Base-by-base conservation (phyloP, 2,797 vertebrate species). In the Clamator glandarius region DNA sequence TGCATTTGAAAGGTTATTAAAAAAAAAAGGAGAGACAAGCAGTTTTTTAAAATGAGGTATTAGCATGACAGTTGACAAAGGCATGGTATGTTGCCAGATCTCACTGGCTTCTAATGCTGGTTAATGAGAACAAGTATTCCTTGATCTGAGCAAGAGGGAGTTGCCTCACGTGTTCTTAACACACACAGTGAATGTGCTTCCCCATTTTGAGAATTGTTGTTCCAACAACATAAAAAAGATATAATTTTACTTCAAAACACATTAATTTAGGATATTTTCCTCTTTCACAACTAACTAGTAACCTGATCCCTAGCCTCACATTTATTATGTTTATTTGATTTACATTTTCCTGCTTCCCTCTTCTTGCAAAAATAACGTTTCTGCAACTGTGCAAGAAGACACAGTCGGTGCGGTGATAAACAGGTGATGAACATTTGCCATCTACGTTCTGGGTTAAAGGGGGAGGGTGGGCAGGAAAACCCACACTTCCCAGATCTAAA, bases 1-100 rank as follows among this genome's bases (percentile, higher is more conserved):
- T 89, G 89, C 92, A 87, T 96, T 94, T 97, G 94, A 95, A 96
- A 96, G 87, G 89, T 90, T 87, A 67, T 92, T 12, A 78, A 51
- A 68, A 79, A 75, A 44, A 70, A 84, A 81, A 69, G 84, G 39
- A 39, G 12, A 39, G 12, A 12, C 42, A 33, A 51, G 67, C 61
- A 59, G 90, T 91, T 87, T 88, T 89, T 95, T 84, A 66, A 89
- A 81, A 19, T 5, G 70, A 33, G 88, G 76, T 83, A 95, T 96
- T 95, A 90, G 92, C 93, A 97, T 96, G 93, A 94, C 90, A 93
- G 54, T 88, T 91, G 87, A 69, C 79, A 92, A 82, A 91, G 90
- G 69, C 55, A 51, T 25, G 69, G 66, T 59, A 3, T 58, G 76
- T 67, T 73, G 91, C 91, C 90, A 62, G 76, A 62, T 86, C 87